These are phyloP conservation scores for Sphaerophoria rueppellii DNA, from an alignment of 2,888 invertebrate species.

Conservation along the genomic window DNA sequence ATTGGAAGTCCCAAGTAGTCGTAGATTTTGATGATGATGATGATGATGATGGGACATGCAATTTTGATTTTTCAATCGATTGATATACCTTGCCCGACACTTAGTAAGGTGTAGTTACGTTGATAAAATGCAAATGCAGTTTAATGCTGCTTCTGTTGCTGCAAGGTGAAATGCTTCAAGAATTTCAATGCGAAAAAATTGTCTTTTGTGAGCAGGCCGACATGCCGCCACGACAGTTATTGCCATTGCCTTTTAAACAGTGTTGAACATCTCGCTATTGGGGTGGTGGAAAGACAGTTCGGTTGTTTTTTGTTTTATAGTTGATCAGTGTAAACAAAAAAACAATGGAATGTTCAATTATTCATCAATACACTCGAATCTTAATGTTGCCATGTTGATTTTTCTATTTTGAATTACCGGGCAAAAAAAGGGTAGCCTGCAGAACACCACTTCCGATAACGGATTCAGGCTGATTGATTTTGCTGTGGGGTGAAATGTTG, in stretches of 20 bases:
- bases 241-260: not conserved
- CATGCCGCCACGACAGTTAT: conserved; percentile 31
- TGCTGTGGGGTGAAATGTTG: too few relatives aligned
- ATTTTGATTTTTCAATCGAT: conserved; percentile 63
- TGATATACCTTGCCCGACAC: conserved; percentile 48
- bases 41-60: conserved; percentile 10
- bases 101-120: conserved; percentile 58
- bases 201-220: conserved; percentile 46
- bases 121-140: conserved; percentile 53
- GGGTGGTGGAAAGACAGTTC: not conserved
- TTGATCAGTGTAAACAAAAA: conserved; percentile 1
- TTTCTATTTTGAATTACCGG: too few relatives aligned
- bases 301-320: not conserved
- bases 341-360: too few relatives aligned
- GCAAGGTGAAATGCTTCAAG: conserved; percentile 49
- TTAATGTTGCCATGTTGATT: too few relatives aligned
- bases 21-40: not conserved
- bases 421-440: too few relatives aligned
- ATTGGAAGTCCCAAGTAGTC: conserved; percentile 11
- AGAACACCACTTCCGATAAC: too few relatives aligned
- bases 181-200: conserved; percentile 64
- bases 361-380: too few relatives aligned
- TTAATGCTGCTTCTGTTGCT: conserved; percentile 3
- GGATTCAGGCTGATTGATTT: too few relatives aligned
- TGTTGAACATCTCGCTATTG: conserved; percentile 7